Evolutionary conservation across 2,113 vertebrate species (phyloP).

Genomic region (Myrmophylax atrothorax): DNA sequence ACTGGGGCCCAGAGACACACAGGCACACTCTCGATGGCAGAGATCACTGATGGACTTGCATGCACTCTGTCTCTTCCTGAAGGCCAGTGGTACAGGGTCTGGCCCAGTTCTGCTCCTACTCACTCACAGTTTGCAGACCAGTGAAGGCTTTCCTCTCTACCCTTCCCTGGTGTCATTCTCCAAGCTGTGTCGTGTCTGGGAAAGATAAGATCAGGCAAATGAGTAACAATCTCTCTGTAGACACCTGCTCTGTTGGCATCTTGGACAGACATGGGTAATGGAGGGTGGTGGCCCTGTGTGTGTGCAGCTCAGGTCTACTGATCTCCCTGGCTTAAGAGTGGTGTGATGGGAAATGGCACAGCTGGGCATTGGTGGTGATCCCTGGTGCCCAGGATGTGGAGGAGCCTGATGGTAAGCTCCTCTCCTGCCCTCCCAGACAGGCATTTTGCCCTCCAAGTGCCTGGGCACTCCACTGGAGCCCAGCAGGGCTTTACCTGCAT

Average conservation of each 20-base stretch:
- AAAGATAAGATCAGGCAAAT: neutral
- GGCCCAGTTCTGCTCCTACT: neutral
- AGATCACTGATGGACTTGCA: neutral
- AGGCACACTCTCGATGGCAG: fast-evolving
- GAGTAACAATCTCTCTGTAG: neutral
- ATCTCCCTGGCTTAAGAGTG: neutral
- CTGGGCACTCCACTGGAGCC: neutral
- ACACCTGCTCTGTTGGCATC: neutral
- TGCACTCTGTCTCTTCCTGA: neutral
- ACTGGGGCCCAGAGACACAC: neutral
- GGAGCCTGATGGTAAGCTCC: fast-evolving
- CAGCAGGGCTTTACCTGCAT: neutral
- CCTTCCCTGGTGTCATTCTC: neutral
- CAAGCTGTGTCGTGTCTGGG: neutral
- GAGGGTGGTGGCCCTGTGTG: neutral
- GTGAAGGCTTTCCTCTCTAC: neutral
- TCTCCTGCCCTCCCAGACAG: neutral
- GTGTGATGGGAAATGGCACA: neutral
- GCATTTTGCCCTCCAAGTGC: neutral
- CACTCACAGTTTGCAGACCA: neutral
- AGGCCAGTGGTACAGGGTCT: neutral
- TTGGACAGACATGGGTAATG: neutral
- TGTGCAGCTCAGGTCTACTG: neutral
- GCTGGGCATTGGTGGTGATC: neutral
- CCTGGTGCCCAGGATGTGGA: fast-evolving